These are phyloP conservation scores for Cherax quadricarinatus DNA, from an alignment of 1,140 invertebrate genomes.

Conservation along the genomic window DNA sequence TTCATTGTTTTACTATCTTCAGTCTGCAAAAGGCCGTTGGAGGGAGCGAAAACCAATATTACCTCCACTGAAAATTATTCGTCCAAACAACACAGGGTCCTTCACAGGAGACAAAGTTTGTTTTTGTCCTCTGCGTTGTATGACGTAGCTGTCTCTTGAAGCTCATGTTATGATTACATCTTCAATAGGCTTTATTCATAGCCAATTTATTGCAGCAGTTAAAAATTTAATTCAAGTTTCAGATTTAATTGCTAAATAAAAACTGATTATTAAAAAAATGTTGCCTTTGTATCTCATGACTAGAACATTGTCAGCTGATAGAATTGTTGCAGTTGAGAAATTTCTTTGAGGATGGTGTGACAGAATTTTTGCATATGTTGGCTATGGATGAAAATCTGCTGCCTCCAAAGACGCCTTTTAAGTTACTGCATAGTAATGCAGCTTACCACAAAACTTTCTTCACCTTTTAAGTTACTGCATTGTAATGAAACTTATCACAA, in stretches of 20 bases:
- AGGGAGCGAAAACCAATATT: slow-evolving; percentile 46
- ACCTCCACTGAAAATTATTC: slow-evolving; percentile 56
- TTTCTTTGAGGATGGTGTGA: too few relatives aligned
- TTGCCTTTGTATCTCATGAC: not conserved
- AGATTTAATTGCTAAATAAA: not conserved
- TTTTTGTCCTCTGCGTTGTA: slow-evolving; percentile 4
- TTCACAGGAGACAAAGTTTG: slow-evolving; percentile 36
- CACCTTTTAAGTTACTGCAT: not conserved
- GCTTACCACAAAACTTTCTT: not conserved
- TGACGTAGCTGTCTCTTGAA: not conserved
- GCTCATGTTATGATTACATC: not conserved
- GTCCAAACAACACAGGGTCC: not conserved
- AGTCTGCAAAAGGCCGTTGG: slow-evolving; percentile 47
- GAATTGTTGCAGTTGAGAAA: too few relatives aligned
- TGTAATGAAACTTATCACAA: too few relatives aligned
- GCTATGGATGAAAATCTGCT: too few relatives aligned
- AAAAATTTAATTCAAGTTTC: not conserved
- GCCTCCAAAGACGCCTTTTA: not conserved
- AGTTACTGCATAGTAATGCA: not conserved
- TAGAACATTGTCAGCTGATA: too few relatives aligned
- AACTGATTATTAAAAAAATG: not conserved
- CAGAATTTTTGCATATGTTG: too few relatives aligned
- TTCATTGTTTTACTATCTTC: slow-evolving; percentile 7
- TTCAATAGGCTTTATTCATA: not conserved
- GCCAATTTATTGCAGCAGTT: not conserved